These are phyloP conservation scores for Cebidichthys violaceus DNA, from an alignment of 2,113 vertebrate species.

Conservation along the genomic window DNA sequence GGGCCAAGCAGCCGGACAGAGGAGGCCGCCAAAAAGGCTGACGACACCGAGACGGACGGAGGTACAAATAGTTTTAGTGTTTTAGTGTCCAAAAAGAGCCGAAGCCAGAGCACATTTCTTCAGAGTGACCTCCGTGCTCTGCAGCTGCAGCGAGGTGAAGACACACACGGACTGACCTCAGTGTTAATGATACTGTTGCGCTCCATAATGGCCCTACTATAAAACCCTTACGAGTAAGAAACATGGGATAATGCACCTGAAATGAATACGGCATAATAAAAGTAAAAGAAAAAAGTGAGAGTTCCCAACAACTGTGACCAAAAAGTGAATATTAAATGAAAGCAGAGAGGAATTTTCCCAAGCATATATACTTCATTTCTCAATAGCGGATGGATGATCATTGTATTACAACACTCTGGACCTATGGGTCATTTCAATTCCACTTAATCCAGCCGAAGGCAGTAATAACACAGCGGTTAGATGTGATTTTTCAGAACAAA, in stretches of 20 bases:
- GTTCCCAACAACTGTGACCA: constrained; percentile 48
- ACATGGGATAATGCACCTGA: constrained; percentile 53
- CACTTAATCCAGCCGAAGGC: constrained; percentile 43
- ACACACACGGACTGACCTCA: constrained; percentile 60
- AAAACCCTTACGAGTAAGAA: constrained; percentile 35
- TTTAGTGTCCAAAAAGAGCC: constrained; percentile 42
- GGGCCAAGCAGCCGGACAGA: constrained; percentile 64
- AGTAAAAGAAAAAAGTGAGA: constrained; percentile 19
- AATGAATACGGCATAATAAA: constrained; percentile 47
- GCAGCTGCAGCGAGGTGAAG: constrained; percentile 63
- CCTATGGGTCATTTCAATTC: constrained; percentile 44
- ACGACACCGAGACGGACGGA: constrained; percentile 63
- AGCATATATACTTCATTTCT: constrained; percentile 38
- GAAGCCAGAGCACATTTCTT: constrained; percentile 58
- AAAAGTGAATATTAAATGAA: constrained; percentile 26
- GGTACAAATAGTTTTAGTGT: constrained; percentile 63
- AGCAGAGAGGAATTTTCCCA: constrained; percentile 35
- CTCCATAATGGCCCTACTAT: constrained; percentile 49
- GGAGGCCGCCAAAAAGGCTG: constrained; percentile 53
- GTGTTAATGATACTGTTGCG: constrained; percentile 55
- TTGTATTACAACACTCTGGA: constrained; percentile 57
- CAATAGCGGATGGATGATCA: constrained; percentile 38
- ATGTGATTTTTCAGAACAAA: constrained; percentile 23
- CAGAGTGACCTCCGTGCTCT: constrained; percentile 47
- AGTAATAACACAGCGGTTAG: constrained; percentile 27